Evolutionary conservation across 2,888 invertebrate species (phyloP), one percentile per base, ranked within the genome.

Genomic region (Epirrhoe tristata): DNA sequence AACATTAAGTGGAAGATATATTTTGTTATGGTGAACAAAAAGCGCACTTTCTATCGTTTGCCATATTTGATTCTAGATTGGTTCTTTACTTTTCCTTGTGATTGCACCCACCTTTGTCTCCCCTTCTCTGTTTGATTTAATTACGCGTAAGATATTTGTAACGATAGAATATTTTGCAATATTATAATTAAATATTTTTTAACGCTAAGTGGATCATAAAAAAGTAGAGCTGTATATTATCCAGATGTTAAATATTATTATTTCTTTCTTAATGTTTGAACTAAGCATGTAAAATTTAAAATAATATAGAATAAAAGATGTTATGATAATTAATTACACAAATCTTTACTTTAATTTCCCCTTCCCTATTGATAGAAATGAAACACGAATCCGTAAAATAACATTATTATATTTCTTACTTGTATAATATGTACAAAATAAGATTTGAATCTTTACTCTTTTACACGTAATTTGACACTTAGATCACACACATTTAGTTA

Each of bases 301-400:
- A 92, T 92, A 93, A 93, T 93, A 93, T 93, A 93, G 91, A 93
- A 93, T 93, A 93, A 93, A 93, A 93, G 91, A 92, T 93, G 93
- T 92, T 93, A 93, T 88, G 86, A 93, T 93, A 93, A 93, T 91
- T 93, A 93, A 93, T 93, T 92, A 93, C 88, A 92, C 88, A 90
- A 88, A 87, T 87, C 85, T 91, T 91, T 77, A 86, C 90, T 92
- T 92, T 86, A 73, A 70, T 67, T 65, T 58, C 81, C 84, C 87
- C 84, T 82, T 83, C 39, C 39, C 12, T 10, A 39, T 34, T 6
- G 46, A 50, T 57, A 75, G 63, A 69, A 58, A 62, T 46, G 16
- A 67, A 76, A 69, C 56, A 64, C 63, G 10, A 58, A 43, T 69
- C 50, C 63, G 66, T 78, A 76, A 76, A 79, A 77, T 80, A 82